These are phyloP conservation scores for Stichopus horrens DNA, from an alignment of 53 echinoderm and acorn worm genomes.

Conservation along the genomic window DNA sequence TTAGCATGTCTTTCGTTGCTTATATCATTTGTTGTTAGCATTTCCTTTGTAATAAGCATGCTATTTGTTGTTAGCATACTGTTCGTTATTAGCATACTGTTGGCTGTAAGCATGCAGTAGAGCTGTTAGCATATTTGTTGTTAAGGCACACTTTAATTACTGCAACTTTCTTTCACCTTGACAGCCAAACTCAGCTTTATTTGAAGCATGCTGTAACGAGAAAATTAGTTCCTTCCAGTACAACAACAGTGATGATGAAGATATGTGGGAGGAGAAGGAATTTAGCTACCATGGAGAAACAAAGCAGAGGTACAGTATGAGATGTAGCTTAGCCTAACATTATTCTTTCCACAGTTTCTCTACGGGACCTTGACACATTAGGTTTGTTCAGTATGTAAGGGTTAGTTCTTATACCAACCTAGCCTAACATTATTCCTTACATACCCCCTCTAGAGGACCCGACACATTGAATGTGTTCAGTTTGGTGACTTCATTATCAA, in stretches of 20 bases:
- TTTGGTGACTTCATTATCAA: background rate
- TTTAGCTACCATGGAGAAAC: slow-evolving; percentile 71
- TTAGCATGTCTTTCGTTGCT: too few relatives aligned
- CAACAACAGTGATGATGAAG: slow-evolving; percentile 86
- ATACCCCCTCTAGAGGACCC: background rate
- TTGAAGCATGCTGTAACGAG: slow-evolving; percentile 99
- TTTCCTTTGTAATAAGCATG: too few relatives aligned
- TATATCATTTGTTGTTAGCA: too few relatives aligned
- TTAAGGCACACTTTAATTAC: too few relatives aligned
- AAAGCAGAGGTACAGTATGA: slow-evolving; percentile 77
- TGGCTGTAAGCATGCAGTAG: too few relatives aligned
- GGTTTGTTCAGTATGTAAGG: background rate
- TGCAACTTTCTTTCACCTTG: background rate
- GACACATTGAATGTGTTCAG: background rate
- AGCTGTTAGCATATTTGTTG: too few relatives aligned
- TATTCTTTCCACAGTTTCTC: background rate
- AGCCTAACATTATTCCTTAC: background rate
- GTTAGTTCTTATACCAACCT: background rate
- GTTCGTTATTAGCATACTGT: too few relatives aligned
- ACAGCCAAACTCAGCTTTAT: slow-evolving; percentile 98
- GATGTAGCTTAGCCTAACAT: slow-evolving; percentile 17
- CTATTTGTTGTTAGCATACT: too few relatives aligned
- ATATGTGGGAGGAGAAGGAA: slow-evolving; percentile 99
- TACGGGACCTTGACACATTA: background rate
- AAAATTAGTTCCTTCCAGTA: slow-evolving; percentile 91